Evolutionary conservation across 2,113 vertebrate genomes (phyloP).

Genomic region (Cephalophus harveyi): DNA sequence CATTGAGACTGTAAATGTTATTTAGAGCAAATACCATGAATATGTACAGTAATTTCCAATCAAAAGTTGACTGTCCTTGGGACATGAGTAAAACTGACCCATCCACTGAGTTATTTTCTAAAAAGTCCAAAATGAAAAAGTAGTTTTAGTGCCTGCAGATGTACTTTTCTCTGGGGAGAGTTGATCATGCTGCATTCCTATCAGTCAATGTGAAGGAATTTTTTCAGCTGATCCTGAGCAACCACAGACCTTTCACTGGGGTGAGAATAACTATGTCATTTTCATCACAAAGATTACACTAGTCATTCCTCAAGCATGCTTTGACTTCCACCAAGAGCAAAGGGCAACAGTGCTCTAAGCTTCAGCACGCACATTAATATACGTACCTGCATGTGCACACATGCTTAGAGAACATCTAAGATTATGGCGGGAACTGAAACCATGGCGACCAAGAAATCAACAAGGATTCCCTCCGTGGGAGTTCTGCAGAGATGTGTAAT

Average conservation of each 20-base stretch:
- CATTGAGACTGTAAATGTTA: background rate
- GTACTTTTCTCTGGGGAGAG: conserved; percentile 44
- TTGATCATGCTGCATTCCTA: background rate
- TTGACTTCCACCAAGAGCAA: conserved; percentile 25
- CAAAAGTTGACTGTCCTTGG: background rate
- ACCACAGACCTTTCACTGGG: conserved; percentile 30
- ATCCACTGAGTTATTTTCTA: background rate
- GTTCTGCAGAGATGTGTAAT: conserved; percentile 73
- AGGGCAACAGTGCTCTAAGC: background rate
- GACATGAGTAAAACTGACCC: conserved; percentile 2
- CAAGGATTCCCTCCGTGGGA: conserved; percentile 78
- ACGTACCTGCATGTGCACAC: background rate
- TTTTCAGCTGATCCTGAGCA: conserved; percentile 45
- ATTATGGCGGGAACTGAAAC: background rate
- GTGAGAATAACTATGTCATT: conserved; percentile 37
- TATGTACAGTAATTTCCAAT: background rate
- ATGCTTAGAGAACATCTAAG: background rate
- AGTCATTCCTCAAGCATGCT: conserved; percentile 51
- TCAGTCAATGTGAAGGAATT: conserved; percentile 47
- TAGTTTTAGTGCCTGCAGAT: conserved; percentile 35
- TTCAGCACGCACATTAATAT: background rate
- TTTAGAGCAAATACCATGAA: background rate
- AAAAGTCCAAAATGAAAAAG: conserved; percentile 20
- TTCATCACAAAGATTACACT: conserved; percentile 47
- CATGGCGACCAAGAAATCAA: conserved; percentile 82